Evolutionary conservation across 2,797 vertebrate genomes (phyloP).

Genomic region (Betta splendens): DNA sequence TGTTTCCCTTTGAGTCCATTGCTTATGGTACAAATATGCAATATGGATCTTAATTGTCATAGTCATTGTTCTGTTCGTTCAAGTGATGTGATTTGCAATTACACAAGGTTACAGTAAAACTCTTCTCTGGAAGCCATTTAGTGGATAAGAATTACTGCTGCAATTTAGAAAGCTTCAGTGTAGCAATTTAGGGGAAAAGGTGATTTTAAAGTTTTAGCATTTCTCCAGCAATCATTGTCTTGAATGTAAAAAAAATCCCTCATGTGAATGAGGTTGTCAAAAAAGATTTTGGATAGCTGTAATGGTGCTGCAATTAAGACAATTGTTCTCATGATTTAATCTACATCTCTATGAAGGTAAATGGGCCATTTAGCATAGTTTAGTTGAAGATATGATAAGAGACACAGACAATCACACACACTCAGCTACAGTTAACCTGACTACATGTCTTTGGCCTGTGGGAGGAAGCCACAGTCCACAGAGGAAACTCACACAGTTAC

Average conservation of each 20-base stretch:
- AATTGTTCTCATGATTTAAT: background rate
- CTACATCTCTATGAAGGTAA: background rate
- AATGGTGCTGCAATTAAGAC: background rate
- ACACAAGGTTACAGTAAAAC: background rate
- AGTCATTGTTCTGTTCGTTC: background rate
- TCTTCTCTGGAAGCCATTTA: background rate
- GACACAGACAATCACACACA: background rate
- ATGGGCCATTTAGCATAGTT: background rate
- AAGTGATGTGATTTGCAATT: background rate
- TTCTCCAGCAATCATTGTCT: background rate
- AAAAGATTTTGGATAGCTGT: background rate
- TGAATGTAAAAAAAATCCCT: background rate
- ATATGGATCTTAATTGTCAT: background rate
- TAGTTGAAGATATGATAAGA: too few relatives aligned
- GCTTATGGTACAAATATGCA: background rate
- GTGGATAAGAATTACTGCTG: constrained; percentile 2
- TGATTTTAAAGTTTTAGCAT: background rate
- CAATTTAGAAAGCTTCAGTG: background rate
- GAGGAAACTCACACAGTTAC: too few relatives aligned
- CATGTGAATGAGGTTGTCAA: too few relatives aligned
- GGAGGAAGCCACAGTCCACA: too few relatives aligned
- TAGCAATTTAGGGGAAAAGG: background rate
- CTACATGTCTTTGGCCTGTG: too few relatives aligned
- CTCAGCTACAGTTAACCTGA: too few relatives aligned
- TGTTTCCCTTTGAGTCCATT: background rate